A percentile compares a stretch with the other conserved stretches of the same genome.
These are phyloP conservation scores for Thereuonema tuberculata DNA, from an alignment of 1,140 invertebrate species.

Conservation along the genomic window DNA sequence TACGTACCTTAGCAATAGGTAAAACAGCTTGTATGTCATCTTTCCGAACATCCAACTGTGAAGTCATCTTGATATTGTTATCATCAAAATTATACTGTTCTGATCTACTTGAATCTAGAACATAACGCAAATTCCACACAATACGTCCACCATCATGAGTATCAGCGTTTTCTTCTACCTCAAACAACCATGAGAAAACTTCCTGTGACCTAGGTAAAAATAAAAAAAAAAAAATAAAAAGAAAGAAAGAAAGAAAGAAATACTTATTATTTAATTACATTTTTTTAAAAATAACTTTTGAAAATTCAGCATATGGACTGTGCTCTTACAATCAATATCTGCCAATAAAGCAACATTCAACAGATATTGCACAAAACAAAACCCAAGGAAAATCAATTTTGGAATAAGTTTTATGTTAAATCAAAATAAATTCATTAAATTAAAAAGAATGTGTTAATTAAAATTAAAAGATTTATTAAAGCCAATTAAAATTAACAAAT, in stretches of 20 bases:
- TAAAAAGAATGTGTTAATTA: too few relatives aligned
- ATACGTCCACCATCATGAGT: constrained; percentile 63
- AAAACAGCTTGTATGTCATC: constrained; percentile 87
- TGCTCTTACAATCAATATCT: too few relatives aligned
- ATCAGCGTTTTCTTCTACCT: constrained; percentile 60
- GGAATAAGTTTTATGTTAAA: too few relatives aligned
- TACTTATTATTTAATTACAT: not conserved
- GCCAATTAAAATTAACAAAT: too few relatives aligned
- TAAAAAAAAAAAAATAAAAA: constrained; percentile 2
- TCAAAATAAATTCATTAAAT: too few relatives aligned
- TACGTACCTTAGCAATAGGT: constrained; percentile 76
- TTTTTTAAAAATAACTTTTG: not conserved
- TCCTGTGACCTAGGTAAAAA: constrained; percentile 47
- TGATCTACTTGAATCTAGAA: constrained; percentile 41
- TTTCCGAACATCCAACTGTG: constrained; percentile 76
- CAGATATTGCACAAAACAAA: too few relatives aligned
- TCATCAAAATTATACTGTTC: constrained; percentile 42
- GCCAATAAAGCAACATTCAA: too few relatives aligned
- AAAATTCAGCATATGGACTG: not conserved
- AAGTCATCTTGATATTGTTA: constrained; percentile 54
- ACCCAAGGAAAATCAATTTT: too few relatives aligned
- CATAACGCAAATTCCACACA: constrained; percentile 61
- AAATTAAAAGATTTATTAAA: too few relatives aligned
- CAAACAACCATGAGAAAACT: constrained; percentile 76
- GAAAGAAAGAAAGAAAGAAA: too few relatives aligned